Evolutionary conservation across 64 coral and sea anemone species (phyloP).

Genomic region (Pocillopora damicornis): DNA sequence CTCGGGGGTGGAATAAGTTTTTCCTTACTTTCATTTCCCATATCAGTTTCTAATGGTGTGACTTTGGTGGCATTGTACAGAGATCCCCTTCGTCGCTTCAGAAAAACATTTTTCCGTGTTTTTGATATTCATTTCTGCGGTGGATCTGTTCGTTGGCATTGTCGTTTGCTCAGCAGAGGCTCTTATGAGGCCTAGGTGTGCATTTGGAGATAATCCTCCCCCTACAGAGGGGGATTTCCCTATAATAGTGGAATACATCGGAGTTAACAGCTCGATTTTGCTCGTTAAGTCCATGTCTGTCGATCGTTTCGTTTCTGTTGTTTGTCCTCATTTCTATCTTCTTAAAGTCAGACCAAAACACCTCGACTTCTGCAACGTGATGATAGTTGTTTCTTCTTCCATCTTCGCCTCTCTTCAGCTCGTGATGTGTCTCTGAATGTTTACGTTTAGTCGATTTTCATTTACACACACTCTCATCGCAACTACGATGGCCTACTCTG

Average conservation of each 20-base stretch:
- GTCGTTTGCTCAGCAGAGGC: background rate
- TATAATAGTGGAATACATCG: background rate
- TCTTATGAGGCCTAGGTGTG: background rate
- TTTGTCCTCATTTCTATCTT: constrained; percentile 4
- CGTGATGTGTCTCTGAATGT: background rate
- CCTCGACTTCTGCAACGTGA: background rate
- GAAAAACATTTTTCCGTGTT: constrained; percentile 18
- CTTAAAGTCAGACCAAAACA: background rate
- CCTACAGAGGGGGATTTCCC: background rate
- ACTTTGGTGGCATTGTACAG: background rate
- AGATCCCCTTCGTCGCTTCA: background rate
- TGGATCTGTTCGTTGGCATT: constrained; percentile 15
- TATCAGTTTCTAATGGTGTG: background rate
- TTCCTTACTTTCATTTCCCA: background rate
- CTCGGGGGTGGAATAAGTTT: background rate
- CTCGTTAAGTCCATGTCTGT: constrained; percentile 10
- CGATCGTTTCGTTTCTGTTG: constrained; percentile 13
- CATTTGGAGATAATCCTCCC: background rate
- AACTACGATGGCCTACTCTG: background rate
- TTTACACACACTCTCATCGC: constrained; percentile 3
- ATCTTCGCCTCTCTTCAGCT: constrained; percentile 13
- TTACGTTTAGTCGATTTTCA: background rate
- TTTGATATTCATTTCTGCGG: background rate
- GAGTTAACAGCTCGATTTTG: constrained; percentile 14
- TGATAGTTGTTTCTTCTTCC: background rate